Conservation (phyloP, 2,888 invertebrate genomes). For the Selenia dentaria region DNA sequence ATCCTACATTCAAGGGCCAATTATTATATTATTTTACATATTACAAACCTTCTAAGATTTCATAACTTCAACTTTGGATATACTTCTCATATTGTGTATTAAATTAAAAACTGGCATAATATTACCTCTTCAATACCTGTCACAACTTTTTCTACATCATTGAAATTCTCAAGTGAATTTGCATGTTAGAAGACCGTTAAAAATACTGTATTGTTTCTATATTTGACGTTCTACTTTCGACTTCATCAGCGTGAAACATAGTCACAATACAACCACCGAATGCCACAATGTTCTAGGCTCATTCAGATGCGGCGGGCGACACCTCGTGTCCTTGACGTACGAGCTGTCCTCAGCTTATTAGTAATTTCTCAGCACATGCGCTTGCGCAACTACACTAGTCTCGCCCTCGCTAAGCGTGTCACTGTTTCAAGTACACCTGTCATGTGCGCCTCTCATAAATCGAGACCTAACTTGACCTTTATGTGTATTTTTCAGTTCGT, state of each 20-base stretch:
- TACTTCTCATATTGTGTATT: no score
- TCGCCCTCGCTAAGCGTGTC: slow-evolving; percentile 71
- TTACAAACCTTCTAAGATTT: no score
- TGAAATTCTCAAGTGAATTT: slow-evolving; percentile 3
- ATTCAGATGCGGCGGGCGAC: slow-evolving; percentile 60
- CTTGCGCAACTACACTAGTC: slow-evolving; percentile 70
- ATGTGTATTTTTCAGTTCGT: slow-evolving; percentile 56
- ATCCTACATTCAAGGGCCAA: no score
- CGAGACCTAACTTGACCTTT: slow-evolving; percentile 31
- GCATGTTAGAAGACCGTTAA: slow-evolving; percentile 4
- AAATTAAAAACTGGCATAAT: no score
- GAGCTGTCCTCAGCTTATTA: slow-evolving; percentile 64
- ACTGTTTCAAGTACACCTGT: slow-evolving; percentile 76
- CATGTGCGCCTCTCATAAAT: slow-evolving; percentile 39
- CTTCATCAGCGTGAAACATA: slow-evolving; percentile 10
- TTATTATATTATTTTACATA: no score
- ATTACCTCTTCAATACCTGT: slow-evolving; percentile 2
- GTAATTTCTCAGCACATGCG: slow-evolving; percentile 69
- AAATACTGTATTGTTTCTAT: background rate
- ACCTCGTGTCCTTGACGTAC: slow-evolving; percentile 66
- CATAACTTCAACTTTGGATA: no score
- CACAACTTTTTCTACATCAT: slow-evolving; percentile 2
- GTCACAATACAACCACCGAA: slow-evolving; percentile 6
- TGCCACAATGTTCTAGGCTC: slow-evolving; percentile 35
- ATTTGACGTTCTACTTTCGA: slow-evolving; percentile 6